Conservation (phyloP, 2,888 invertebrate genomes). For the Palloptera scutellata region DNA sequence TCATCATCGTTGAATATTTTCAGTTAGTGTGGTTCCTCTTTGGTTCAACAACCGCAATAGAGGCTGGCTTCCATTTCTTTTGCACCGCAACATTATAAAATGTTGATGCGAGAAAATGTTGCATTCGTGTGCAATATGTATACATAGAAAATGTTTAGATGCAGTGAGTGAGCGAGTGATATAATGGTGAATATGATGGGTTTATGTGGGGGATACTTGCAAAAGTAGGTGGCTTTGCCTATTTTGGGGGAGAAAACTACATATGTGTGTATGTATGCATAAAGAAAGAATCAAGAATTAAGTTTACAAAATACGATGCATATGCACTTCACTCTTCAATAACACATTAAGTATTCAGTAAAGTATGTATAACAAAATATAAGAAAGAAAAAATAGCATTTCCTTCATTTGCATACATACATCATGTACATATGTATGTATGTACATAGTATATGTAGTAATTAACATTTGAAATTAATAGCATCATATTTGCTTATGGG, state of each 20-base stretch:
- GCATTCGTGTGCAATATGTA: background rate
- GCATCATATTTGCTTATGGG: too few relatives aligned
- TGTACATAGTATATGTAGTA: background rate
- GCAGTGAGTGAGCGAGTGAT: conserved; percentile 9
- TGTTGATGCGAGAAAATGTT: conserved; percentile 8
- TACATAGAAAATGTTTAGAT: conserved; percentile 1
- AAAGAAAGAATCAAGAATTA: too few relatives aligned
- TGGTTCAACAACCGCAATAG: conserved; percentile 32
- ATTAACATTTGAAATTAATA: too few relatives aligned
- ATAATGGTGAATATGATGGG: background rate
- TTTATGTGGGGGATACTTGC: background rate
- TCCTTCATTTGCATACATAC: too few relatives aligned
- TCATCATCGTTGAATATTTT: conserved; percentile 9
- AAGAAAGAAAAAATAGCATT: too few relatives aligned
- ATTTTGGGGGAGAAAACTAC: too few relatives aligned
- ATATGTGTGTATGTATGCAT: too few relatives aligned
- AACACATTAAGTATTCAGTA: too few relatives aligned
- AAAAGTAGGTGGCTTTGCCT: background rate
- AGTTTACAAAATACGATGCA: too few relatives aligned
- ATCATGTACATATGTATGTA: background rate
- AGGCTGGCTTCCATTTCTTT: conserved; percentile 22
- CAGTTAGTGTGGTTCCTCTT: conserved; percentile 20
- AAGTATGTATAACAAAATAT: too few relatives aligned
- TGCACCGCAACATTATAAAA: conserved; percentile 6
- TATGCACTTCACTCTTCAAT: too few relatives aligned